Base-by-base conservation (phyloP, 2,113 vertebrate genomes). In the Onychostoma macrolepis region DNA sequence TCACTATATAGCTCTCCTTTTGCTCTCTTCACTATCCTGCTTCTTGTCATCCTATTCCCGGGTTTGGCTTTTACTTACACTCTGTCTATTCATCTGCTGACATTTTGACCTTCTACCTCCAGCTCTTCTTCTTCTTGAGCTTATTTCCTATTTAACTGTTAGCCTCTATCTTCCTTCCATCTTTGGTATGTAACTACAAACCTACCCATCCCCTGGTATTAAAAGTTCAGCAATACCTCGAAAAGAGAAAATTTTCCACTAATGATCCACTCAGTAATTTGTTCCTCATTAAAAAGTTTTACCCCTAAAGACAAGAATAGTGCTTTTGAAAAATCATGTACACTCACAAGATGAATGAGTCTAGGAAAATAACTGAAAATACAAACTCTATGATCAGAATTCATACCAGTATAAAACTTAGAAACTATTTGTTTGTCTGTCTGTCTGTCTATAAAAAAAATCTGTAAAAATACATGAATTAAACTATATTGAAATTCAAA, bases 181-280 rank as follows among this genome's bases (percentile, higher is more conserved):
- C 15, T 74, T 30, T 69, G 63, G 41, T 56, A 84, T 45, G 63
- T 9, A 72, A 75, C 4, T 33, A 15, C 61, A 76, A 56, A 50
- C 15, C 17, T 41, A 56, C 15, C 58, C 24, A 43, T 56, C n/a
- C 76, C 33, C 33, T 33, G 45, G 36, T 61, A 78, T 61, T 83
- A 86, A 58, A 72, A 82, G 69, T 84, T 88, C 74, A 83, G 79
- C 56, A 80, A 79, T 45, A 38, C 41, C 30, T 65, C 15, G 45
- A 28, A 36, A 88, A 86, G 72, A 50, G 21, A 56, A 85, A 19
- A 30, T 36, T 84, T 19, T 80, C 38, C 72, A 71, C 53, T 83
- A 86, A 86, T 86, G 79, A 45, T 63, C 56, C 79, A 65, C 33
- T 43, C 1, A 15, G 36, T 43, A 65, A 53, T 53, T 81, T 81